Conservation (phyloP, 2,113 vertebrate genomes). For the Ramphastos sulfuratus region DNA sequence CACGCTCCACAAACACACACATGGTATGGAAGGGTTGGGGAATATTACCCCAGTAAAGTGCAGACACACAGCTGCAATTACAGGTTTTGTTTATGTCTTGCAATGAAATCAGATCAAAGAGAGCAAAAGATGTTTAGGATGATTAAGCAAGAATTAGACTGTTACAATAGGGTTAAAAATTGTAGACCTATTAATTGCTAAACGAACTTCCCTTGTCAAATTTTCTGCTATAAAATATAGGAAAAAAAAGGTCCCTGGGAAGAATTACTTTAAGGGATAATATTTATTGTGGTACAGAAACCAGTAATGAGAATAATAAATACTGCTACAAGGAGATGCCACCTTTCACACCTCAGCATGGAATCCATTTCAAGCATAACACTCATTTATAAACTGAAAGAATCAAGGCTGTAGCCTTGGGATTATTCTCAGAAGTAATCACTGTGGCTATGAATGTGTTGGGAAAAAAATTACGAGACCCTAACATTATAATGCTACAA, state of each 20-base stretch:
- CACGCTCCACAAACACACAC: background rate
- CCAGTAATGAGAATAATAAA: background rate
- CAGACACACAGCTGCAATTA: background rate
- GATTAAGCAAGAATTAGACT: background rate
- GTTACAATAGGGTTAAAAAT: background rate
- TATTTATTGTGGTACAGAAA: background rate
- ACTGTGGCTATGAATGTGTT: background rate
- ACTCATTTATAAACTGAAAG: background rate
- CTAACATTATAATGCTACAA: background rate
- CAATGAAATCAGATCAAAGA: background rate
- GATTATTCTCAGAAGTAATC: constrained; percentile 29
- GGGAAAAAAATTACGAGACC: background rate
- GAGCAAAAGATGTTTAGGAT: background rate
- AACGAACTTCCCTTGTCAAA: background rate
- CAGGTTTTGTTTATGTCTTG: background rate
- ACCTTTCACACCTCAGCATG: background rate
- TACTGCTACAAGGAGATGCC: background rate
- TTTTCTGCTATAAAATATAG: background rate
- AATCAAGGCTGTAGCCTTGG: background rate
- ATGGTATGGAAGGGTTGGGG: background rate
- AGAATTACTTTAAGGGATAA: background rate
- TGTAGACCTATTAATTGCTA: background rate
- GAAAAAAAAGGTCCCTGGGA: background rate
- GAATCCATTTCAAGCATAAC: background rate
- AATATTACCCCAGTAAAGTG: background rate